Percentiles rank a stretch among this genome's conserved stretches.
Evolutionary conservation across 2,113 vertebrate species (phyloP).

Genomic region (Ptychochromis oligacanthus): DNA sequence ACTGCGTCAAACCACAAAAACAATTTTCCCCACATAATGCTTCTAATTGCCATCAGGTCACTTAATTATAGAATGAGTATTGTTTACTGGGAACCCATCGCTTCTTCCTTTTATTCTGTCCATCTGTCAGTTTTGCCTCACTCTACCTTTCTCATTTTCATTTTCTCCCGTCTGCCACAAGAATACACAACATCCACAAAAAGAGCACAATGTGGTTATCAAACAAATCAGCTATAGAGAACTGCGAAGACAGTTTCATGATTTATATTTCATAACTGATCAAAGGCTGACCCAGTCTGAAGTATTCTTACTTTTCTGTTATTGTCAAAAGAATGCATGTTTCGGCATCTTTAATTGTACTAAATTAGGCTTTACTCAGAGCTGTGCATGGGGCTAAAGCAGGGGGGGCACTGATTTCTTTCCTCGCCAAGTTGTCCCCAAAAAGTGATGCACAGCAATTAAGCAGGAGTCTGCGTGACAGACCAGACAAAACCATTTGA

Average conservation of each 20-base stretch:
- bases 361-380: constrained; percentile 10
- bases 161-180: background rate
- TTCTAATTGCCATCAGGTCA: constrained; percentile 68
- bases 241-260: background rate
- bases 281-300: background rate
- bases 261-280: constrained; percentile 6
- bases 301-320: background rate
- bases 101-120: constrained; percentile 32
- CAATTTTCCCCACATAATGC: constrained; percentile 55
- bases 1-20: constrained; percentile 58
- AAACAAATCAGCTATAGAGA: background rate
- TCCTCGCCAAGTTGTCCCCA: constrained; percentile 46
- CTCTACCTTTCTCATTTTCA: constrained; percentile 22
- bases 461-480: constrained; percentile 47
- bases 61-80: constrained; percentile 64
- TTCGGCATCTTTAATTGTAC: constrained; percentile 3
- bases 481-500: constrained; percentile 68
- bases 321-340: background rate
- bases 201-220: background rate
- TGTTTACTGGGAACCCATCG: constrained; percentile 56
- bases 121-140: constrained; percentile 39
- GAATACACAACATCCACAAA: constrained; percentile 8
- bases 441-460: constrained; percentile 66
- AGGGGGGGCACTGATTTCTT: constrained; percentile 57
- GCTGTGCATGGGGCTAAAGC: constrained; percentile 17